Conservation (phyloP, 2,797 vertebrate genomes). For the Labroides dimidiatus region DNA sequence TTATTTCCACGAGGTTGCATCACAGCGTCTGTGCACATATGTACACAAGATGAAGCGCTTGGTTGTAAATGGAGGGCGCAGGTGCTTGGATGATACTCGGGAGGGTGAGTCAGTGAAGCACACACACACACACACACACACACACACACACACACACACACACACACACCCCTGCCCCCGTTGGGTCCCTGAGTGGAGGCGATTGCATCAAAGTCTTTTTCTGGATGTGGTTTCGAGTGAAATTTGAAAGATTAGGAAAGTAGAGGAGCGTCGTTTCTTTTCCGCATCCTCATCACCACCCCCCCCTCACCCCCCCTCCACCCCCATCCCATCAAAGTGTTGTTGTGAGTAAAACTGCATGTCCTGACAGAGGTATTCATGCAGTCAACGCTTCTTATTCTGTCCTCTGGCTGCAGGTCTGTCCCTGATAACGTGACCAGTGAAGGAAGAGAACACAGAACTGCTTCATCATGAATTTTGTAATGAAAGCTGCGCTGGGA, state of each 20-base stretch:
- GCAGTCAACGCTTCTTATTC: slow-evolving; percentile 54
- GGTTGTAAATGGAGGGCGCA: slow-evolving; percentile 64
- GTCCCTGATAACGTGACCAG: slow-evolving; percentile 63
- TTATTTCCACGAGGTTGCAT: slow-evolving; percentile 40
- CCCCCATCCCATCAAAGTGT: slow-evolving; percentile 52
- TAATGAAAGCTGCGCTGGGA: slow-evolving; percentile 96
- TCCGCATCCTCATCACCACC: slow-evolving; percentile 6
- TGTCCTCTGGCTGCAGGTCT: slow-evolving; percentile 70
- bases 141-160: no score
- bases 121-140: no score
- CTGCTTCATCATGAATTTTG: slow-evolving; percentile 93
- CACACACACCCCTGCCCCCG: no score
- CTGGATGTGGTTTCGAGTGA: neutral
- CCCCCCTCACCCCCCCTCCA: slow-evolving; percentile 51
- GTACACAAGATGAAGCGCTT: slow-evolving; percentile 55
- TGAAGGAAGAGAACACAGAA: slow-evolving; percentile 79
- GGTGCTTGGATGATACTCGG: slow-evolving; percentile 42
- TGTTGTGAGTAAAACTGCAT: slow-evolving; percentile 25
- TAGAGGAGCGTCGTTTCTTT: slow-evolving; percentile 1
- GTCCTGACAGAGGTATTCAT: slow-evolving; percentile 22
- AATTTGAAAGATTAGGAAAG: neutral
- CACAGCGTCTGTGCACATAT: slow-evolving; percentile 67
- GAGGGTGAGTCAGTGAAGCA: slow-evolving; percentile 21
- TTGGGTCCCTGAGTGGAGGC: neutral
- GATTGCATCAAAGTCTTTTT: slow-evolving; percentile 2